Evolutionary conservation across 2,113 vertebrate genomes (phyloP).

Genomic region (Prietella phreatophila): DNA sequence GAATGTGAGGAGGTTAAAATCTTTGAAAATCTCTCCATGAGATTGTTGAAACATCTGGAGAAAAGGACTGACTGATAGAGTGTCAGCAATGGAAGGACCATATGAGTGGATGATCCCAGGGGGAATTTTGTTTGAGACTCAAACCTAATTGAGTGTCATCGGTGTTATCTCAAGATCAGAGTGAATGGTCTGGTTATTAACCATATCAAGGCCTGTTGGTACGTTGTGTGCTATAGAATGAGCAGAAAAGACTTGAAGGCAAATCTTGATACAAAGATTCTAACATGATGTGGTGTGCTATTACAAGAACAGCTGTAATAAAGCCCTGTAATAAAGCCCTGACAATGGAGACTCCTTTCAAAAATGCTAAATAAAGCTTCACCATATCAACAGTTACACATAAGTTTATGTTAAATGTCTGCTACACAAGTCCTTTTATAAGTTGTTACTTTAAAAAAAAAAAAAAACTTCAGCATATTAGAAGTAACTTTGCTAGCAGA

Average conservation of each 20-base stretch:
- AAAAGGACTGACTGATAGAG: background rate
- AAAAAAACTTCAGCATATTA: background rate
- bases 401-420: background rate
- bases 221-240: background rate
- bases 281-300: background rate
- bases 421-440: background rate
- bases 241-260: background rate
- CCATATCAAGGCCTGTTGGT: background rate
- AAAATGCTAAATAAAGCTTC: background rate
- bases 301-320: background rate
- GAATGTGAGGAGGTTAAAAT: background rate
- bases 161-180: background rate
- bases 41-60: background rate
- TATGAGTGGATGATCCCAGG: constrained; percentile 1
- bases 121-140: background rate
- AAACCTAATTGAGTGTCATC: constrained; percentile 14
- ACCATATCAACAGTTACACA: too few relatives aligned
- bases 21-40: background rate
- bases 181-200: background rate
- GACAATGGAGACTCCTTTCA: background rate
- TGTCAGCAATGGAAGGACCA: background rate
- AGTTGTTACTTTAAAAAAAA: background rate
- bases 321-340: background rate
- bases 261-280: background rate
- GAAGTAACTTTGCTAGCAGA: background rate